Conservation (phyloP, 2,797 vertebrate genomes). For the Alcedo atthis region DNA sequence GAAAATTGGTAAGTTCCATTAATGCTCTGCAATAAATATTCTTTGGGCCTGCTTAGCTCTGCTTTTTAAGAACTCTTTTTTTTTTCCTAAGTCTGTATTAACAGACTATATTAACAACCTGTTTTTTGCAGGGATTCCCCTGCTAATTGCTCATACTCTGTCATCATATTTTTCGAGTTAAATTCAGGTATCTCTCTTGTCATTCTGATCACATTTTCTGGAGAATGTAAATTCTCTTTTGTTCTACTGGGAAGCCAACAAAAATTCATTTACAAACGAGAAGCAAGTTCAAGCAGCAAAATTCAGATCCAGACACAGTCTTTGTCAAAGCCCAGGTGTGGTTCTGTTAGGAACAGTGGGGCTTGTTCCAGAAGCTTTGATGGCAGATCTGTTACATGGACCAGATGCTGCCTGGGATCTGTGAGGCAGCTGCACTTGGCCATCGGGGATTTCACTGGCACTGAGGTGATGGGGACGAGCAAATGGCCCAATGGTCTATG, state of each 20-base stretch:
- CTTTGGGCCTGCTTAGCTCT: background rate
- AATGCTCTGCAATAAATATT: background rate
- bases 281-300: background rate
- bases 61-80: background rate
- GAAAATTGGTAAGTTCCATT: background rate
- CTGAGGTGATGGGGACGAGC: background rate
- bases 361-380: background rate
- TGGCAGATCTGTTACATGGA: background rate
- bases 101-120: background rate
- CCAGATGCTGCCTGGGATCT: background rate
- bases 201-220: background rate
- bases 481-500: fast-evolving
- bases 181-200: constrained; percentile 1
- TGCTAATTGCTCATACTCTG: constrained; percentile 16
- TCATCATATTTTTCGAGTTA: constrained; percentile 17
- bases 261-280: background rate
- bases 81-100: background rate
- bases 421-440: background rate
- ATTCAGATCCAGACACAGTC: background rate
- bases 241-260: background rate
- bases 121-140: constrained; percentile 32
- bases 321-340: background rate
- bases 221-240: background rate
- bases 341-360: background rate
- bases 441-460: fast-evolving